phyloP scores from a whole-genome alignment of 2,113 vertebrate species.

The Sigmodon hispidus region DNA sequence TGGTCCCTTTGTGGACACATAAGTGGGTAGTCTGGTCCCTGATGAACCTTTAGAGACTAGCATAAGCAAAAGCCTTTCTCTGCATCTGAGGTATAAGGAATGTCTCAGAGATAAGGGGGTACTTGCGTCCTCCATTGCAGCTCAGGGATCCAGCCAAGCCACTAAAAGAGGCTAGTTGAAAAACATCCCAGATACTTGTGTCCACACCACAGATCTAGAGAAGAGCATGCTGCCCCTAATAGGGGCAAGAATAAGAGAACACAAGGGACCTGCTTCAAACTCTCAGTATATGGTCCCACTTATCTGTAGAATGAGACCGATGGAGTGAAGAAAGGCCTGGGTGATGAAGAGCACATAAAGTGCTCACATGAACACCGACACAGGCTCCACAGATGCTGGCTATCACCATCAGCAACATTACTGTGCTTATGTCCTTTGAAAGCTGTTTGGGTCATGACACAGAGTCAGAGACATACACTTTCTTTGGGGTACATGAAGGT shows the following conservation, averaged over 20 bases:
- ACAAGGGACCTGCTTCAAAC: neutral
- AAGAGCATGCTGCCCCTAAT: neutral
- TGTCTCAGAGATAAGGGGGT: neutral
- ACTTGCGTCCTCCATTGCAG: neutral
- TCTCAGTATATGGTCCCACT: neutral
- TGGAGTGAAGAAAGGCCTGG: neutral
- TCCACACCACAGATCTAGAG: neutral
- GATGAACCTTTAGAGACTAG: neutral
- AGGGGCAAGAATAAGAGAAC: neutral
- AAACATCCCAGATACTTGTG: neutral
- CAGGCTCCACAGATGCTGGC: neutral
- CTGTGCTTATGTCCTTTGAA: fast-evolving
- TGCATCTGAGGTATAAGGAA: neutral
- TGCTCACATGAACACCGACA: neutral
- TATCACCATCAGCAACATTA: fast-evolving
- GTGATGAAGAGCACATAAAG: neutral
- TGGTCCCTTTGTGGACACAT: neutral
- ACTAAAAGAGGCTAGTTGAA: neutral
- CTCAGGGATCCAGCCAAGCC: neutral
- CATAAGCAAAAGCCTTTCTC: neutral
- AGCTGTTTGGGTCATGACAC: fast-evolving
- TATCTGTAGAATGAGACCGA: neutral
- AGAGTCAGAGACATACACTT: neutral
- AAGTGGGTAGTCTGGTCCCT: neutral
- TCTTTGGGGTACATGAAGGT: neutral